Evolutionary conservation across 2,888 invertebrate genomes (phyloP).

Genomic region (Eupeodes latifasciatus): DNA sequence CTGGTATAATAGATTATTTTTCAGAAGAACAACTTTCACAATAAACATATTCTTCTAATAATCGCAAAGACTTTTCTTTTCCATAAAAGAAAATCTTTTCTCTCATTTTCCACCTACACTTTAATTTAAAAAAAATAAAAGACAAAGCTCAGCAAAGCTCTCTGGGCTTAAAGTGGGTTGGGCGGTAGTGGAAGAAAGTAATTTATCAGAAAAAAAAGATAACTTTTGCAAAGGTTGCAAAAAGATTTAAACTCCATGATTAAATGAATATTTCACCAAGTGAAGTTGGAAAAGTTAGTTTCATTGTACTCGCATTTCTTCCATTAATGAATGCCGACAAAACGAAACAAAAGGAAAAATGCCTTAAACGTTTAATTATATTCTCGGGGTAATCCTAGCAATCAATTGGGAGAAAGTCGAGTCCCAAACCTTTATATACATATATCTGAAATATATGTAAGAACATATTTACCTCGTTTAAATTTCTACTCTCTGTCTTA

Average conservation of each 20-base stretch:
- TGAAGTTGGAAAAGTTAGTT: slow-evolving; percentile 40
- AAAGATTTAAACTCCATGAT: slow-evolving; percentile 55
- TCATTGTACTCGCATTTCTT: not conserved
- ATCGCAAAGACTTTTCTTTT: not conserved
- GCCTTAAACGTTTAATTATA: slow-evolving; percentile 48
- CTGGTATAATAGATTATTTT: not conserved
- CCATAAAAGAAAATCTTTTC: not conserved
- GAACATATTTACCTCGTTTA: slow-evolving; percentile 14
- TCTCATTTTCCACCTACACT: not conserved
- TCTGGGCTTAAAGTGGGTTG: slow-evolving; percentile 10
- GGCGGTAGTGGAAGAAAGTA: slow-evolving; percentile 17
- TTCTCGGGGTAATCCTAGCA: slow-evolving; percentile 64
- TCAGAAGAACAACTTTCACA: not conserved
- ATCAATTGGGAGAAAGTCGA: slow-evolving; percentile 58
- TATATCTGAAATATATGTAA: not conserved
- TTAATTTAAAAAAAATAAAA: slow-evolving; percentile 6
- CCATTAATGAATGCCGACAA: not conserved
- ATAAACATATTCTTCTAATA: not conserved
- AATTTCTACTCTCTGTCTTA: slow-evolving; percentile 26
- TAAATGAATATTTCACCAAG: slow-evolving; percentile 41
- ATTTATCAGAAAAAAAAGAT: slow-evolving; percentile 30
- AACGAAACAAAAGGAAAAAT: slow-evolving; percentile 1
- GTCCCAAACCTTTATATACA: not conserved
- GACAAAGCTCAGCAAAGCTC: slow-evolving; percentile 34
- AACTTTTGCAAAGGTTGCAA: slow-evolving; percentile 39